Conservation (phyloP, 2,888 invertebrate species). For the Geotrupes spiniger region DNA sequence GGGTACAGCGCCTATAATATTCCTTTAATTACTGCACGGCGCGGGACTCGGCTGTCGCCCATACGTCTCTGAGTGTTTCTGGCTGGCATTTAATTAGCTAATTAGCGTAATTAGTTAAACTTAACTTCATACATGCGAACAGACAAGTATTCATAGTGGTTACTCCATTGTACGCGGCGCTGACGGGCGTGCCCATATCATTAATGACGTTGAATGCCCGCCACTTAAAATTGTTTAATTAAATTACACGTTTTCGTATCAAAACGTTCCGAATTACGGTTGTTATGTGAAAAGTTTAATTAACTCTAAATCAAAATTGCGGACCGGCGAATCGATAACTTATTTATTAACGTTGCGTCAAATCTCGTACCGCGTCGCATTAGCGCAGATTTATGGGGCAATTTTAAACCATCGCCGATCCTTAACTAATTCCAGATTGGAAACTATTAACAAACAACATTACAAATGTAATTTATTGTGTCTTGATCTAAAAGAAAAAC, state of each 20-base stretch:
- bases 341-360: too few species aligned
- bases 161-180: conserved; percentile 23
- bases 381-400: too few species aligned
- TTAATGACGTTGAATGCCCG: conserved; percentile 11
- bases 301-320: not conserved
- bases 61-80: conserved; percentile 36
- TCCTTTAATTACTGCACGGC: conserved; percentile 40
- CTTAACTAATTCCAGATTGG: too few species aligned
- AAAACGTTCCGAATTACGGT: conserved; percentile 1
- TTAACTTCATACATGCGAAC: conserved; percentile 38
- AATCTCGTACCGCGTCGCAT: too few species aligned
- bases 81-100: conserved; percentile 48
- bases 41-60: conserved; percentile 35
- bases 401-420: too few species aligned
- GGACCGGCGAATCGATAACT: too few species aligned
- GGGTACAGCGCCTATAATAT: conserved; percentile 31
- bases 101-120: conserved; percentile 48
- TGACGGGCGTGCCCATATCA: conserved; percentile 18
- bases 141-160: conserved; percentile 33
- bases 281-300: not conserved
- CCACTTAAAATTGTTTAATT: conserved; percentile 20
- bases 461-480: too few species aligned
- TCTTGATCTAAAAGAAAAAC: too few species aligned
- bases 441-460: too few species aligned
- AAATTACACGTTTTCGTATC: conserved; percentile 12